Evolutionary conservation across 2,113 vertebrate genomes (phyloP).

Genomic region (Andinoacara biseriatus): DNA sequence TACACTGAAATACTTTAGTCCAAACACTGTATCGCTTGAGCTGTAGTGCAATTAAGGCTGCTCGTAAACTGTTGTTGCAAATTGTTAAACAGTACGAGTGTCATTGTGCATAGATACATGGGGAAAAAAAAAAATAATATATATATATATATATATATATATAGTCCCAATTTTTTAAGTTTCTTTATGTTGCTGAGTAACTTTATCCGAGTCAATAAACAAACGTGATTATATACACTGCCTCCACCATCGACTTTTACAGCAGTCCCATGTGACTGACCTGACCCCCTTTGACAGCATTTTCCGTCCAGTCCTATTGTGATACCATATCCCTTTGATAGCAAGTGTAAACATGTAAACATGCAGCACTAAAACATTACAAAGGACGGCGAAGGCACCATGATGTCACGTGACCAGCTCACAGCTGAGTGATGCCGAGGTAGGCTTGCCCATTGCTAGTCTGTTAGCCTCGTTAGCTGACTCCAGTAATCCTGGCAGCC

Average conservation of each 20-base stretch:
- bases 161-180: background rate
- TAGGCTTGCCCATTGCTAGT: constrained; percentile 64
- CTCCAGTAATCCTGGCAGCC: constrained; percentile 38
- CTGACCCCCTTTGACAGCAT: background rate
- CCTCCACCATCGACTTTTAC: background rate
- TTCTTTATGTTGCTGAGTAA: background rate
- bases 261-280: background rate
- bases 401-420: constrained; percentile 65
- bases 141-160: background rate
- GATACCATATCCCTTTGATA: background rate
- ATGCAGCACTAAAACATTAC: background rate
- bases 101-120: background rate
- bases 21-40: background rate
- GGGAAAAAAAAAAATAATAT: too few species aligned
- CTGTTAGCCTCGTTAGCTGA: constrained; percentile 65
- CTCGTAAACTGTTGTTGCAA: background rate
- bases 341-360: background rate
- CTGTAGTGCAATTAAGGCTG: background rate
- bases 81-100: background rate
- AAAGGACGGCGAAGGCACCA: constrained; percentile 37
- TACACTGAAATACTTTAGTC: background rate
- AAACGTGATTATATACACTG: background rate
- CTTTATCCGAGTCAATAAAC: background rate
- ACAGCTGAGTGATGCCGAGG: constrained; percentile 72
- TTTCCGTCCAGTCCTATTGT: too few species aligned